These are phyloP conservation scores for Schlechtendalia chinensis DNA, from an alignment of 1,140 invertebrate species.

Conservation along the genomic window DNA sequence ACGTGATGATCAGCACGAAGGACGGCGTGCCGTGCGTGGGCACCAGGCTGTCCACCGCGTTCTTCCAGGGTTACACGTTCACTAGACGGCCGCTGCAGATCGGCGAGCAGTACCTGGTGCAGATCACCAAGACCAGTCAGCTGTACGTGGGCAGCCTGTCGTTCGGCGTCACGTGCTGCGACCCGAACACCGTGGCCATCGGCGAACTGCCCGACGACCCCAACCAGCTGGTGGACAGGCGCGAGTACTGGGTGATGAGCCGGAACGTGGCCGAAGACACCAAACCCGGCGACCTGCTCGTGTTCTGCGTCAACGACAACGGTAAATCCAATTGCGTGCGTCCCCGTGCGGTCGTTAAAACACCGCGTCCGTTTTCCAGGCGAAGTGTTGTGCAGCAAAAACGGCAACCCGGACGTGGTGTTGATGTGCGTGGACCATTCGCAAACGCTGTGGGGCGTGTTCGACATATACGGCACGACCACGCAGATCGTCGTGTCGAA, in stretches of 20 bases:
- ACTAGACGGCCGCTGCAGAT: constrained; percentile 78
- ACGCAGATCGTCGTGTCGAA: constrained; percentile 65
- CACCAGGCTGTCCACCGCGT: constrained; percentile 77
- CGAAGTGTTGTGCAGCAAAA: constrained; percentile 85
- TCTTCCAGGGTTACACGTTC: constrained; percentile 93
- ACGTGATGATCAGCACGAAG: constrained; percentile 38
- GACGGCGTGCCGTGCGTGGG: constrained; percentile 61
- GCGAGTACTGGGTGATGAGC: constrained; percentile 93
- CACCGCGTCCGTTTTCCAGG: constrained; percentile 61
- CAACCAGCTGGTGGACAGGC: constrained; percentile 86
- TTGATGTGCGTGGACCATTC: constrained; percentile 94
- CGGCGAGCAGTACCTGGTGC: constrained; percentile 83
- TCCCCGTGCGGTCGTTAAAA: no score
- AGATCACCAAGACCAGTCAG: constrained; percentile 78
- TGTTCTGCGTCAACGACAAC: constrained; percentile 77
- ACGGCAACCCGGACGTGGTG: constrained; percentile 74
- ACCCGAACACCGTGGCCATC: constrained; percentile 72
- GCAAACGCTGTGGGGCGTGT: constrained; percentile 87
- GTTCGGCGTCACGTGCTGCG: constrained; percentile 89
- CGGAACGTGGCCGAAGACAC: constrained; percentile 85
- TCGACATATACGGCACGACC: constrained; percentile 93
- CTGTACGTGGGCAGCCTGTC: constrained; percentile 86
- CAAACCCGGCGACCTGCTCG: constrained; percentile 83
- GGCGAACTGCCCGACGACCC: constrained; percentile 88
- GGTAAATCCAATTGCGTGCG: no score